Conservation (phyloP, 2,797 vertebrate genomes). For the Picus viridis region DNA sequence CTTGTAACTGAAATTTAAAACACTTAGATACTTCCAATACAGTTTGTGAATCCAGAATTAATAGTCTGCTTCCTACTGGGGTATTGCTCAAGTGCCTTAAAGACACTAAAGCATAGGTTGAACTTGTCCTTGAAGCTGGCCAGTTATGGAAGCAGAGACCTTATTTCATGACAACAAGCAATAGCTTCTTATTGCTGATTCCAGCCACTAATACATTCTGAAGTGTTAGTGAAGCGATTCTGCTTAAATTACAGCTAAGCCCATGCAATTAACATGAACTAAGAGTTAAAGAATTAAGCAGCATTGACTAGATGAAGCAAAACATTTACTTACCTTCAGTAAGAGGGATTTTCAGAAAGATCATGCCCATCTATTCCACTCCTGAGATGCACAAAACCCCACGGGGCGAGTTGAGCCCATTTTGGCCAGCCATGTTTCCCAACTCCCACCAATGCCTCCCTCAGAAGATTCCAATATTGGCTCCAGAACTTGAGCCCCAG, state of each 20-base stretch:
- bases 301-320: not conserved
- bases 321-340: conserved; percentile 47
- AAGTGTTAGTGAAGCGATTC: not conserved
- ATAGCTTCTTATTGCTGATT: not conserved
- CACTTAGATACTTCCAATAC: not conserved
- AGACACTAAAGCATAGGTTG: not conserved
- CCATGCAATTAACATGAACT: not conserved
- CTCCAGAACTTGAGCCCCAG: not conserved
- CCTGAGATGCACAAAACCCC: not conserved
- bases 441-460: not conserved
- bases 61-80: not conserved
- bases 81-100: not conserved
- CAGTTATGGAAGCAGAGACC: accelerated
- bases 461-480: no score
- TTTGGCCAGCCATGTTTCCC: not conserved
- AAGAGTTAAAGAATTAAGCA: not conserved
- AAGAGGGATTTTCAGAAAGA: not conserved
- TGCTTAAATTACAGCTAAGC: not conserved
- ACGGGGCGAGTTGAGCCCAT: accelerated
- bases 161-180: not conserved
- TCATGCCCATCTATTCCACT: not conserved
- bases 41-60: not conserved
- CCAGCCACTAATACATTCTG: not conserved
- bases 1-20: not conserved
- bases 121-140: not conserved